Base-by-base conservation (phyloP, 2,888 invertebrate genomes). In the Molorchus minor region DNA sequence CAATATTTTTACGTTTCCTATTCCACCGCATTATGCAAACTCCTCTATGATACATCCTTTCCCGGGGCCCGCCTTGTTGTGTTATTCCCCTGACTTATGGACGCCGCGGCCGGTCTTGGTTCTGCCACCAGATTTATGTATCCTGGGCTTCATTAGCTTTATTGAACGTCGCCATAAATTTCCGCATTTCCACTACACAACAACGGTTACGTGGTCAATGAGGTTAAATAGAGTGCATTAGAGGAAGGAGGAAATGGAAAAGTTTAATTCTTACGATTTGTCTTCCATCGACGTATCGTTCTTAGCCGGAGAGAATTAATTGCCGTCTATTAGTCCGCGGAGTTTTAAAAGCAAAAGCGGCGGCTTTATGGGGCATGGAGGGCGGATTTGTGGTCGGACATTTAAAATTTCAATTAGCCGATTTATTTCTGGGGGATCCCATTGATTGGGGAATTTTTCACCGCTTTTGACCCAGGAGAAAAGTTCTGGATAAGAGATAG, bases 101-200 rank as follows among this genome's bases (percentile, higher is more conserved):
- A 61, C 65, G 61, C 65, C 10, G 10, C 33, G 33, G 5, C 25
- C 65, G 64, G 65, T 61, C 55, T 66, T 62, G 65, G 69, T 62
- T 65, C 70, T 71, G 64, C 72, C 67, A 58, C 65, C 41, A 66
- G 75, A 80, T 80, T 79, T 79, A 79, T 78, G 74, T 73, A 68
- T 72, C 72, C 70, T 70, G 64, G 69, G 75, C 75, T 79, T 79
- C 80, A 80, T 80, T 80, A 80, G 77, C 79, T 79, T 71, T 79
- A 80, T 80, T 77, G 78, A 78, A 79, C 71, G 69, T 71, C 70
- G 74, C 76, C 71, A 77, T 79, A 79, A 79, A 79, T 79, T 76
- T 73, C 59, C 70, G 70, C 68, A 71, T 68, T 70, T 74, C 76
- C 71, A 74, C 74, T 75, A 73, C 77, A 78, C 76, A 78, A 77